A percentile compares a stretch with the other conserved stretches of the same genome.
These are phyloP conservation scores for Miniopterus natalensis DNA, from an alignment of 2,113 vertebrate species.

Conservation along the genomic window DNA sequence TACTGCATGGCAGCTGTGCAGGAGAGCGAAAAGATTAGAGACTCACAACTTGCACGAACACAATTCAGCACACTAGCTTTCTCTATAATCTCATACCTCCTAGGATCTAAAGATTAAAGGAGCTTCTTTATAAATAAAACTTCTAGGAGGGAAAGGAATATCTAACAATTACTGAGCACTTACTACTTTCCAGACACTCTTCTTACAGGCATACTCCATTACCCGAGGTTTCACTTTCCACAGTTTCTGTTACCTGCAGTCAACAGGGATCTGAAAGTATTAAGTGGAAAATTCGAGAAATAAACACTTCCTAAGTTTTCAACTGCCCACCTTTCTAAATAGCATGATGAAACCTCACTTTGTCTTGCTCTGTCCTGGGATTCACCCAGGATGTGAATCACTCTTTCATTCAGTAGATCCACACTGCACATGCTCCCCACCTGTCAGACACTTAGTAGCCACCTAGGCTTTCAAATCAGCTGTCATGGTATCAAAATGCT, in stretches of 20 bases:
- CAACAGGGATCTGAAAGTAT: neutral
- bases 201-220: neutral
- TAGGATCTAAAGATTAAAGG: neutral
- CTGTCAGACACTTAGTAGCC: neutral
- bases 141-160: neutral
- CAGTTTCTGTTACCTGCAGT: neutral
- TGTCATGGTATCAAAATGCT: neutral
- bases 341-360: neutral
- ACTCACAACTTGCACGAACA: neutral
- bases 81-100: neutral
- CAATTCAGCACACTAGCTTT: neutral
- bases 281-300: neutral
- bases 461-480: neutral
- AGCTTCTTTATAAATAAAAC: neutral
- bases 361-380: neutral
- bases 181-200: neutral
- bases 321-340: neutral
- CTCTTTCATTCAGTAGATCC: neutral
- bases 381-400: neutral
- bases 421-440: neutral
- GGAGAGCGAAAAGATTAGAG: neutral
- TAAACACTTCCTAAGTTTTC: neutral
- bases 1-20: too few species aligned
- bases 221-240: neutral
- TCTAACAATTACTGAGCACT: neutral